Base-by-base conservation (phyloP, 2,113 vertebrate genomes). In the Chelonoidis abingdonii region DNA sequence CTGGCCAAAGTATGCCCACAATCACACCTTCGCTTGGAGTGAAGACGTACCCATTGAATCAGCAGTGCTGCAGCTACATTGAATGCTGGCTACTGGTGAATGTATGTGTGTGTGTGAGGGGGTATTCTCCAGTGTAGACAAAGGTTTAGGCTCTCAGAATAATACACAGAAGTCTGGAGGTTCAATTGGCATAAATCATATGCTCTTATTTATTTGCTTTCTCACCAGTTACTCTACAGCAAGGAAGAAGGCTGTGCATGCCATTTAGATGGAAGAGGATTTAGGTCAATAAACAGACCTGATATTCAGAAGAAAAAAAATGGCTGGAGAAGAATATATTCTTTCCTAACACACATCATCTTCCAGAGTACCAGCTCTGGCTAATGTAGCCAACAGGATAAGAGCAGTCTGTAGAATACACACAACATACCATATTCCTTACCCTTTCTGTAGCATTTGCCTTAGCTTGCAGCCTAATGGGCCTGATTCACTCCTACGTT, bases 51-150 rank as follows among this genome's bases (percentile, higher is more conserved):
- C 17, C 65, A 38, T 11, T 27, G 27, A 89, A 81, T 57, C 90
- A 92, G 80, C 78, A 10, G 44, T 12, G 83, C 90, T 88, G 75
- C 82, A 78, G 92, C 80, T 87, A 92, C 56, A 53, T 85, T 75
- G 65, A 57, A 69, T 72, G 87, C 85, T 94, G 90, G 14, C 78
- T 86, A 50, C 62, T 1, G 53, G 76, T 87, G 92, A 65, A 27
- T 21, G 50, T 87, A 35, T 72, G 27, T 5, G 8, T 29, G 17
- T 19, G 62, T 9, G 29, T 3, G 6, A 5, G 29, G 16, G 4
- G 65, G 27, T 90, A n/a, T 62, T 91, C 92, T 94, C 81, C 87
- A 88, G 56, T 92, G 92, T 92, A 85, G 90, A 75, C 89, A n/a
- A 95, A 91, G 52, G 59, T 41, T 38, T 72, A 38, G 35, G 19